Base-by-base conservation (phyloP, 2,113 vertebrate species). In the Tragelaphus imberbis region DNA sequence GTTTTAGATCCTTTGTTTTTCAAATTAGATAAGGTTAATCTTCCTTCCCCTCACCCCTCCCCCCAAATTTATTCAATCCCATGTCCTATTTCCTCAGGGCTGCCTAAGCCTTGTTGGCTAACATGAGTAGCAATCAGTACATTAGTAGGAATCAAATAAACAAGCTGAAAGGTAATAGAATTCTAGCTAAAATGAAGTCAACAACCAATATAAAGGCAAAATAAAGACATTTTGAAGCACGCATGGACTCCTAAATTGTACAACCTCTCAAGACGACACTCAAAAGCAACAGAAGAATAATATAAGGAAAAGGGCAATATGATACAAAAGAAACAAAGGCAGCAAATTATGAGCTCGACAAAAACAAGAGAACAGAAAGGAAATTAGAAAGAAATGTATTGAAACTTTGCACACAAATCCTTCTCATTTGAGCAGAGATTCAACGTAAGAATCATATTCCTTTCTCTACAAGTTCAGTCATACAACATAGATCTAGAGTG, bases 91-190 rank as follows among this genome's bases (percentile, higher is more conserved):
- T 55, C 25, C 81, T 93, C 47, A 87, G 68, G 61, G 33, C 36
- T 59, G 40, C n/a, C 36, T 93, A 80, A 87, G 84, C 91, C 84
- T 95, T 90, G 8, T 47, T 91, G 59, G 51, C 36, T 53, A 82
- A 88, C 8, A 36, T 49, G 23, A 94, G 6, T 3, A 85, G 63
- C 55, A 95, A 53, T 47, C 25, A 94, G 82, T 28, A 53, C n/a
- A 89, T 79, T 93, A 94, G 40, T 51, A 88, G 40, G 58, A 93
- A 95, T 94, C 84, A 84, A 85, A 80, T 71, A 92, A 96, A 92
- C 40, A 95, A 91, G 51, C 85, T 56, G 95, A 85, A 97, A 93
- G 7, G 16, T 30, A 97, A 96, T 80, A 77, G 68, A 88, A 82
- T 90, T 82, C 9, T 36, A 89, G 33, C 6, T 80, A 51, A 90